Percentiles rank a stretch among this genome's conserved stretches.
Conservation (phyloP, 2,888 invertebrate genomes). For the Thymelicus acteon region DNA sequence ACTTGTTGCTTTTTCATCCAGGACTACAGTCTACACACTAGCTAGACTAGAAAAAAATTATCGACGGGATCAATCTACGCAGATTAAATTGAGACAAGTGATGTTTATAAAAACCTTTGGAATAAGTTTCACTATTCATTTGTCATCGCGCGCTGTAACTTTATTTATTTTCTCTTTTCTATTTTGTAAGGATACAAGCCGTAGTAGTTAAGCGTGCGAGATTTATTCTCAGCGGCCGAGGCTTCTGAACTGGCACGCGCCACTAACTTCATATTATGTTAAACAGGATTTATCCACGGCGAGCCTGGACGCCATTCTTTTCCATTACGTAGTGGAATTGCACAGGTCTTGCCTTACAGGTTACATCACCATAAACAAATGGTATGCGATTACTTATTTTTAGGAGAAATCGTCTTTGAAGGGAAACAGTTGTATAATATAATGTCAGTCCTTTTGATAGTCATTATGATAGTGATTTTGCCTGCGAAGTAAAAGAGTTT, state of each 20-base stretch:
- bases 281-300: constrained; percentile 45
- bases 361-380: constrained; percentile 6
- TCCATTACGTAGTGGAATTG: constrained; percentile 39
- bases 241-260: constrained; percentile 33
- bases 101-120: background rate
- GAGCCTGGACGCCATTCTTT: constrained; percentile 41
- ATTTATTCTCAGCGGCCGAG: constrained; percentile 29
- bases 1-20: no score
- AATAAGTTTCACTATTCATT: background rate
- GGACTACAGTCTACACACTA: no score
- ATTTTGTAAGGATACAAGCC: constrained; percentile 3
- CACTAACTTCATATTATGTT: constrained; percentile 47
- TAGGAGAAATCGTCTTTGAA: background rate
- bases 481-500: no score
- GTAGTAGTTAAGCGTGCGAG: constrained; percentile 21
- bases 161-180: constrained; percentile 1
- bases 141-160: background rate
- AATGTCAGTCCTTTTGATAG: no score
- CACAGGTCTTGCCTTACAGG: constrained; percentile 28
- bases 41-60: no score
- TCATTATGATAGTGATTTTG: background rate
- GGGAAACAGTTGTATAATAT: no score
- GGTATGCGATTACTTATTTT: background rate
- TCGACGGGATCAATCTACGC: no score
- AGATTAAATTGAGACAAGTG: no score